Conservation (phyloP, 2,797 vertebrate species). For the Labroides dimidiatus region DNA sequence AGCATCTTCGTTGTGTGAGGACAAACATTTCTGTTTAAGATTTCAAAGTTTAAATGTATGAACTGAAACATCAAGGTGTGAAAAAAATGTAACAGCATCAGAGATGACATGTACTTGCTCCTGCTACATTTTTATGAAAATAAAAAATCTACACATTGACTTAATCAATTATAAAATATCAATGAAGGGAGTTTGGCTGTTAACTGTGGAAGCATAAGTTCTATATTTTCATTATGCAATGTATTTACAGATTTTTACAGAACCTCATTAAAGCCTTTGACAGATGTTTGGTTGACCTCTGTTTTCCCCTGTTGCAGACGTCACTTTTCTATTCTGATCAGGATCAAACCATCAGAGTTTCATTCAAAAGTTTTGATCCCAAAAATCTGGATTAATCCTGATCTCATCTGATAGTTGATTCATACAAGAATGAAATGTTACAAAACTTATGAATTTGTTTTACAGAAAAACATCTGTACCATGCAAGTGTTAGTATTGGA, state of each 20-base stretch:
- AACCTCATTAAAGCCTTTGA: background rate
- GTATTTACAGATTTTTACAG: too few species aligned
- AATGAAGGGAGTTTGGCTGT: background rate
- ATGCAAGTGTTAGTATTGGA: background rate
- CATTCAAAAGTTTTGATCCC: background rate
- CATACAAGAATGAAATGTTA: background rate
- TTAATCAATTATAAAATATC: background rate
- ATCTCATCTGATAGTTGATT: background rate
- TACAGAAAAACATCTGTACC: background rate
- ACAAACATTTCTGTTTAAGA: background rate
- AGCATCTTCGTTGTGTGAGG: background rate
- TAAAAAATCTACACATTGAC: background rate
- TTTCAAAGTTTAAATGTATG: constrained; percentile 1
- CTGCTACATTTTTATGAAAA: too few species aligned
- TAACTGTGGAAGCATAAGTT: background rate
- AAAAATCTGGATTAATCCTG: background rate
- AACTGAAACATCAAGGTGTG: background rate
- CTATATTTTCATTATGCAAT: background rate
- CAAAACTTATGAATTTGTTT: background rate
- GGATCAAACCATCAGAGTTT: background rate
- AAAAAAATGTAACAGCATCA: background rate
- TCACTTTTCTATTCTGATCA: background rate
- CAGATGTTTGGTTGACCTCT: background rate
- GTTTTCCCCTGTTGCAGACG: background rate
- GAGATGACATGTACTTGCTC: background rate